These are phyloP conservation scores for Parazoanthus darwini DNA, from an alignment of 92 coral and sea anemone species.

Conservation along the genomic window DNA sequence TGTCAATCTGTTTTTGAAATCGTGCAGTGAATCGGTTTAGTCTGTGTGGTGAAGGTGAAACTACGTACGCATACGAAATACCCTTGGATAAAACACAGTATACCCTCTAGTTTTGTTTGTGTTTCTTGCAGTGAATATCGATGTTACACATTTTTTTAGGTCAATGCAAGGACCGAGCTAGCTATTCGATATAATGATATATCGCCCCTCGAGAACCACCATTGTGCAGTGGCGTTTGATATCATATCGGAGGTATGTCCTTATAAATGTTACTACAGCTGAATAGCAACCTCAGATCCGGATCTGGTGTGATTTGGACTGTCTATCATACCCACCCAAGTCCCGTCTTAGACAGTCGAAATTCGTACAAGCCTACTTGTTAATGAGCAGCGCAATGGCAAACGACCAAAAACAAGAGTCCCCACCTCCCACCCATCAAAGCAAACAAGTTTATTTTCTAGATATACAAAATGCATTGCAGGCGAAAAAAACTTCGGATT, in stretches of 20 bases:
- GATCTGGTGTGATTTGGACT: background rate
- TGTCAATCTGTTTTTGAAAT: background rate
- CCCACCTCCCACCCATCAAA: too few species aligned
- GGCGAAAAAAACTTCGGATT: too few species aligned
- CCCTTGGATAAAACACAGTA: too few species aligned
- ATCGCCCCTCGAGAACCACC: slow-evolving; percentile 87
- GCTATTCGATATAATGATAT: slow-evolving; percentile 83
- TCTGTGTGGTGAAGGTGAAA: too few species aligned
- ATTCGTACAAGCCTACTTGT: too few species aligned
- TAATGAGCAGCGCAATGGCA: background rate
- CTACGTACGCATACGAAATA: background rate
- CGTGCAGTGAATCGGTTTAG: too few species aligned
- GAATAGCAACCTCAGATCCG: background rate
- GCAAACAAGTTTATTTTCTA: too few species aligned
- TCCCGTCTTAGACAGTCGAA: too few species aligned
- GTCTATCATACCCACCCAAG: too few species aligned
- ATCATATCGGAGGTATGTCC: slow-evolving; percentile 75
- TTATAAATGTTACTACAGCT: too few species aligned
- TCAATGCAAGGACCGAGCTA: slow-evolving; percentile 88
- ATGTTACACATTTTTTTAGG: slow-evolving; percentile 38
- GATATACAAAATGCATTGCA: too few species aligned
- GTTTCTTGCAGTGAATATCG: background rate
- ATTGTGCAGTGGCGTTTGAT: slow-evolving; percentile 90
- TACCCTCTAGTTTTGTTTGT: background rate
- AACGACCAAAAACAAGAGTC: background rate